Evolutionary conservation across 2,888 invertebrate species (phyloP), one percentile per base, ranked within the genome.

Genomic region (Epistrophe grossulariae): DNA sequence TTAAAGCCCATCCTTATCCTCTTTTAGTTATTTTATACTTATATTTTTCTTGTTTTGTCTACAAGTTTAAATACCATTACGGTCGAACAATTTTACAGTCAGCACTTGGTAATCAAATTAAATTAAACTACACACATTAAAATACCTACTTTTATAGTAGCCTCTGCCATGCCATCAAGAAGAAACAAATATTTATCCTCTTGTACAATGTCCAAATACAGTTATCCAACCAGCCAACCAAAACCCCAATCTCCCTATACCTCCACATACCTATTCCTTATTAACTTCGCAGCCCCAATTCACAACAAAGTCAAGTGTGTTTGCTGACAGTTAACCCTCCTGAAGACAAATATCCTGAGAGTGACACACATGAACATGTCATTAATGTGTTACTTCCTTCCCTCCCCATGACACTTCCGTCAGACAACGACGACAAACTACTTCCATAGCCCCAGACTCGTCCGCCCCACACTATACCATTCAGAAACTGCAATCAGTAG

Each of bases 401-500:
- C 68, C 35, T 38, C 24, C 15, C 38, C 17, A 1, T 6, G 6
- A 1, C 8, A 11, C 55, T 70, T 68, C 48, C 9, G 35, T 50
- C 38, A 15, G 35, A 19, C 31, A 31, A 31, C 31, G 52, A 70
- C 40, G n/a, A 45, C 64, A 45, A 55, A 55, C 28, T 55, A 62
- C 62, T 62, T 43, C 24, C 43, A 59, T 9, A 59, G 17, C 17
- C 62, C 4, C 38, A 28, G 28, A 15, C 40, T 38, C 13, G 24
- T 3, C 3, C 24, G 24, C 19, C 40, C 11, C 24, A 4, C 19
- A 38, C 19, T 1, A 24, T 28, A 40, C 13, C 6, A 62, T 24
- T 43, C 24, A 40, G 79, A 87, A 83, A 76, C 50, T 87, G 74
- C 83, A 87, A 87, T 87, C 82, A 83, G 78, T 79, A 87, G 78